Evolutionary conservation across 2,888 invertebrate species (phyloP), one percentile per base, ranked within the genome.

Genomic region (Falcaria lacertinaria): DNA sequence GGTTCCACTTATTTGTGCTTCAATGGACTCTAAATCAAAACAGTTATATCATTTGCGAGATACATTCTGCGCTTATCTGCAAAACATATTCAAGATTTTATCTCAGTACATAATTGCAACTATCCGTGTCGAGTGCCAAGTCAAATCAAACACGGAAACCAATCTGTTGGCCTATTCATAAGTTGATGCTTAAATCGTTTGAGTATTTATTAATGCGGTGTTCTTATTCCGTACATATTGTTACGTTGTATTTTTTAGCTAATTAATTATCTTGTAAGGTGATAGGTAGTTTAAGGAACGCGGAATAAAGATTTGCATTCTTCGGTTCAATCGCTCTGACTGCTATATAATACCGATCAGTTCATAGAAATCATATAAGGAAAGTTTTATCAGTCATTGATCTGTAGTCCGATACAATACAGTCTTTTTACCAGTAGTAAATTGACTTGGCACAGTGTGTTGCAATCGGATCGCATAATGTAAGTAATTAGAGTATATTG

Each of bases 71-170:
- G 33, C 34, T 8, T 19, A 38, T 40, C 44, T 42, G 48, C 33
- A 39, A 46, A 50, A 43, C 47, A 45, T 45, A 54, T 58, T 57
- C 49, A 52, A 57, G 65, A 69, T 68, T 52, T 47, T 59, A 69
- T 71, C 61, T 57, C 48, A 50, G 47, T 1, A 22, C 7, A n/a
- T 67, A 66, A 72, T 69, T 67, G 52, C 50, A 52, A 44, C 39
- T 53, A 42, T 39, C 39, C 40, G 36, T 43, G 43, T 38, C 36
- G 17, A 22, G 34, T 43, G 41, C 39, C 45, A 47, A 35, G 42
- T 41, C 40, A 47, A 50, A 46, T 58, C 53, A 54, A 57, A 55
- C 52, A 51, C 47, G 54, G 51, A 57, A 54, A 57, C 34, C 47
- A 46, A 41, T 45, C 37, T 43, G 43, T 44, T 39, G 39, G 38